Percentiles rank a stretch among this genome's conserved stretches.
Evolutionary conservation across 2,797 vertebrate genomes (phyloP).

Genomic region (Sebastes oblongus): DNA sequence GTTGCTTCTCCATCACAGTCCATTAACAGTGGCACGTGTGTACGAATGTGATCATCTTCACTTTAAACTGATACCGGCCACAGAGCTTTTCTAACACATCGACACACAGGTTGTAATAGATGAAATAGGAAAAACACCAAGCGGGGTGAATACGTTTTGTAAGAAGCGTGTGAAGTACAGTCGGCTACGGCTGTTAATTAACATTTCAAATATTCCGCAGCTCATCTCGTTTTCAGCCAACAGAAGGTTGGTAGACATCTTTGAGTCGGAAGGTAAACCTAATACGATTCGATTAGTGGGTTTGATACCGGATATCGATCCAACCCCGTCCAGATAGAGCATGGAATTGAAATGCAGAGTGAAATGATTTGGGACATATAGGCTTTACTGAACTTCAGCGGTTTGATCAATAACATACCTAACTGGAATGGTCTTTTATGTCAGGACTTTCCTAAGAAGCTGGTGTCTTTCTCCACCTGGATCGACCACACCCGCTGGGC

Average conservation of each 20-base stretch:
- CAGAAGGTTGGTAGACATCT: not conserved
- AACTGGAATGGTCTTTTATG: constrained; percentile 5
- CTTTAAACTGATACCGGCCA: too few species aligned
- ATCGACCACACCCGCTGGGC: constrained; percentile 97
- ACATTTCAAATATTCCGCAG: not conserved
- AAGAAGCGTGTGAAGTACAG: too few species aligned
- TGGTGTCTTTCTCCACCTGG: constrained; percentile 95
- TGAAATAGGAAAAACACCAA: too few species aligned
- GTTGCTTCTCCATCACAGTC: not conserved
- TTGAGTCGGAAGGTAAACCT: not conserved
- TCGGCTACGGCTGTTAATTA: too few species aligned
- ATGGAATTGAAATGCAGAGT: not conserved
- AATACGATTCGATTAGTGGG: not conserved
- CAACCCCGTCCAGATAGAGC: not conserved
- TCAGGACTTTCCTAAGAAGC: constrained; percentile 92
- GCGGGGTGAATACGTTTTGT: too few species aligned
- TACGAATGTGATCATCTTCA: not conserved
- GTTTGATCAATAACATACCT: too few species aligned
- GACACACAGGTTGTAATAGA: too few species aligned
- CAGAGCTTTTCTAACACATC: too few species aligned
- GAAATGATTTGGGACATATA: not conserved
- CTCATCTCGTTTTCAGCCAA: not conserved
- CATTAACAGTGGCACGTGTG: not conserved
- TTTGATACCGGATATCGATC: not conserved
- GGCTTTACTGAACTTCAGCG: not conserved